Conservation (phyloP, 1,140 invertebrate genomes). For the Agrypnia vestita region DNA sequence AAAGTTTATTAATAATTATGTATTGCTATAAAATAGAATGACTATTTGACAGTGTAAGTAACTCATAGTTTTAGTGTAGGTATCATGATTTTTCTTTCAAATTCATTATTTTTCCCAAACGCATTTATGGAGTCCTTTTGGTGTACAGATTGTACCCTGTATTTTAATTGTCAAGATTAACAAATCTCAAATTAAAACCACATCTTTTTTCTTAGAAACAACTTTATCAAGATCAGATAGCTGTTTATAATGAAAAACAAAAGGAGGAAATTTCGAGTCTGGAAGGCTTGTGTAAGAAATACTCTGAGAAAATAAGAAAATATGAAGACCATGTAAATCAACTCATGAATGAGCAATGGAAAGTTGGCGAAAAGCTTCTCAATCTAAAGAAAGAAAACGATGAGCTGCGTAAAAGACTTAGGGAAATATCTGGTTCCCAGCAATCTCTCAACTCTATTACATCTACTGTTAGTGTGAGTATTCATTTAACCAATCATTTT, state of each 20-base stretch:
- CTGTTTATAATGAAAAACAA: constrained; percentile 69
- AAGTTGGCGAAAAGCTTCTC: constrained; percentile 75
- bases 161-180: not conserved
- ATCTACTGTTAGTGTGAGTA: constrained; percentile 48
- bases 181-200: not conserved
- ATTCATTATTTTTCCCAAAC: no score
- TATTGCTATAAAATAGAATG: no score
- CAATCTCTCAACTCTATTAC: constrained; percentile 54
- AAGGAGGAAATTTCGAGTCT: constrained; percentile 67
- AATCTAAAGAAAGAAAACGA: constrained; percentile 74
- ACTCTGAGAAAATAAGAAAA: constrained; percentile 72
- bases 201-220: constrained; percentile 66
- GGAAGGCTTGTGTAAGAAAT: constrained; percentile 70
- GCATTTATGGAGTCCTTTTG: no score
- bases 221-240: constrained; percentile 74
- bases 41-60: no score
- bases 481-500: not conserved
- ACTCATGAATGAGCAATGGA: constrained; percentile 74
- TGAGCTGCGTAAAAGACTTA: constrained; percentile 65
- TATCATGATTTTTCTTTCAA: no score
- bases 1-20: no score
- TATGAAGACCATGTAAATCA: constrained; percentile 74
- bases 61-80: no score
- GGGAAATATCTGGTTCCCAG: constrained; percentile 41
- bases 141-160: not conserved